Percentiles rank a stretch among this genome's conserved stretches.
phyloP scores from a whole-genome alignment of 2,113 vertebrate genomes.

The Toxotes chatareus region DNA sequence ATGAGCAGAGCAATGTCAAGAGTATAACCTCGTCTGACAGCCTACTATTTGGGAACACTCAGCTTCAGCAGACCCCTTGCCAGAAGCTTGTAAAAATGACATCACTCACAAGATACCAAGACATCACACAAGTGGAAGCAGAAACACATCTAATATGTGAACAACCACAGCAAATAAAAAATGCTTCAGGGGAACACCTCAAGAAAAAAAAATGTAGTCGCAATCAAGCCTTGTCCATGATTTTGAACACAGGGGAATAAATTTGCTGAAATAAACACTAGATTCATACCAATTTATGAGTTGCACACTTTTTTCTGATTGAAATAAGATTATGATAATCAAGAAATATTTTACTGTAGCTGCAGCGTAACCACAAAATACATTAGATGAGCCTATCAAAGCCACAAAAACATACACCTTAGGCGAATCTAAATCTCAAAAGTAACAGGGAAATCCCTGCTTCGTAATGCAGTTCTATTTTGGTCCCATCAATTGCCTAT shows the following conservation, averaged over 20 bases:
- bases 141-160: background rate
- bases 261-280: background rate
- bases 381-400: no score
- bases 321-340: background rate
- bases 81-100: no score
- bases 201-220: background rate
- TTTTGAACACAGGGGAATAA: background rate
- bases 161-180: background rate
- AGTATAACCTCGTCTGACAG: no score
- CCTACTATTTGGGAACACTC: no score
- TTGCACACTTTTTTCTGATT: background rate
- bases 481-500: background rate
- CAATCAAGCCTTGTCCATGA: background rate
- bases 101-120: no score
- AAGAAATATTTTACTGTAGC: background rate
- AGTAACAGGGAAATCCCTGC: background rate
- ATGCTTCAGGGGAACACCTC: background rate
- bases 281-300: background rate
- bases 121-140: background rate
- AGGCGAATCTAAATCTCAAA: background rate
- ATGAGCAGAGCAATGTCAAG: no score
- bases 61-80: no score
- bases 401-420: no score
- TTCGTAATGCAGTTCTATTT: constrained; percentile 6
- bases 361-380: background rate